Evolutionary conservation across 2,888 invertebrate genomes (phyloP), one percentile per base, ranked within the genome.

Genomic region (Limnephilus auricula): DNA sequence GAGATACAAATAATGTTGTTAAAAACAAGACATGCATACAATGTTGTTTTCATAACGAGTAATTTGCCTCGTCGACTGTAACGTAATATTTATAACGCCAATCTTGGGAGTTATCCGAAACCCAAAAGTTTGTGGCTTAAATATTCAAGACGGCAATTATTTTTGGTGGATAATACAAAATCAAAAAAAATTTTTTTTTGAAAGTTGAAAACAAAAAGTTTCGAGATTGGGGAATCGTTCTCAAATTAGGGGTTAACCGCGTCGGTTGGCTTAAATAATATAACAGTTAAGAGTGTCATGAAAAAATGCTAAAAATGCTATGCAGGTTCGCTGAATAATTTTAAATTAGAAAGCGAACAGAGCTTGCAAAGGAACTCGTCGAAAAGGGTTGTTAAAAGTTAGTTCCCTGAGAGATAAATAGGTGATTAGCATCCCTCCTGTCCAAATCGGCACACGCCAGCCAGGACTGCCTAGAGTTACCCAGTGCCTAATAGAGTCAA

Each of bases 401-500:
- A 32, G 13, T 32, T 34, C 82, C 85, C n/a, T 25, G 40, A 85
- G 85, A 30, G 30, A 25, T 32, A 32, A 87, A 65, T 86, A 9
- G 65, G 31, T 87, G 32, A 87, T 87, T 87, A 87, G 31, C 50
- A 13, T 18, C 45, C 65, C 32, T 87, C 34, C 30, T 87, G 25
- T 87, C 87, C 65, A 31, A 32, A 31, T 65, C 87, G 18, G 50
- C n/a, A 32, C 30, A 10, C 18, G 13, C n/a, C 79, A 34, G 40
- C 25, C 40, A 84, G 65, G 34, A 50, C 18, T 50, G 9, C 45
- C 34, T 4, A 5, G 34, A 34, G 3, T 34, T 2, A 4, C 34
- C 34, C 5, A 5, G 34, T 34, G 34, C 15, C 87, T 87, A 87
- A 87, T 87, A 65, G 87, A 87, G 50, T 87, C 65, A 65, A 87